Conservation (phyloP, 2,888 invertebrate genomes). For the Polydesmus complanatus region DNA sequence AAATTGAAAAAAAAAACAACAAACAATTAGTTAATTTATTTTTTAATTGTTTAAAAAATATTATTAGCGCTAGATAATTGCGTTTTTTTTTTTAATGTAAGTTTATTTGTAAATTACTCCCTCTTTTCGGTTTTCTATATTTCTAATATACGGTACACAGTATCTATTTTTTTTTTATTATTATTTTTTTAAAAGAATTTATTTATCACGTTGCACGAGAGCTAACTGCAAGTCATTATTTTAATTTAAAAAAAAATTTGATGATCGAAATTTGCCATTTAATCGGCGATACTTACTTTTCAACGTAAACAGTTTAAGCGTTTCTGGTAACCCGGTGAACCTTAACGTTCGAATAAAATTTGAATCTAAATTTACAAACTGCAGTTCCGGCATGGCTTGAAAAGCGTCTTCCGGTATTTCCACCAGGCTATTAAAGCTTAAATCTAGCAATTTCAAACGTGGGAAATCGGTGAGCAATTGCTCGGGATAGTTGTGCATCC, state of each 20-base stretch:
- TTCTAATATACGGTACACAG: background rate
- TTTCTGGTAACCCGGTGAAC: slow-evolving; percentile 14
- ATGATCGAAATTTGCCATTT: background rate
- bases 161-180: background rate
- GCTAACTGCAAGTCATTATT: too few relatives aligned
- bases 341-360: slow-evolving; percentile 18
- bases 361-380: slow-evolving; percentile 18
- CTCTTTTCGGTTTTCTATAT: too few relatives aligned
- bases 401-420: slow-evolving; percentile 20
- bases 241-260: background rate
- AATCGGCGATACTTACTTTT: slow-evolving; percentile 14
- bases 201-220: too few relatives aligned
- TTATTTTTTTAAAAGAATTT: background rate
- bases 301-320: slow-evolving; percentile 16
- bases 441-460: slow-evolving; percentile 16
- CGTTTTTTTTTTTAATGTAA: too few relatives aligned
- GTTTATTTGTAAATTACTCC: too few relatives aligned
- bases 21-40: too few relatives aligned
- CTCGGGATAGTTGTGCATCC: slow-evolving; percentile 19
- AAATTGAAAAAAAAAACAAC: too few relatives aligned
- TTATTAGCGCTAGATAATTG: too few relatives aligned
- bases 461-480: slow-evolving; percentile 18
- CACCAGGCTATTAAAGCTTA: slow-evolving; percentile 18
- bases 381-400: slow-evolving; percentile 19
- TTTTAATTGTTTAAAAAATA: too few relatives aligned